Conservation (phyloP, 2,113 vertebrate genomes). For the Gadus chalcogrammus region DNA sequence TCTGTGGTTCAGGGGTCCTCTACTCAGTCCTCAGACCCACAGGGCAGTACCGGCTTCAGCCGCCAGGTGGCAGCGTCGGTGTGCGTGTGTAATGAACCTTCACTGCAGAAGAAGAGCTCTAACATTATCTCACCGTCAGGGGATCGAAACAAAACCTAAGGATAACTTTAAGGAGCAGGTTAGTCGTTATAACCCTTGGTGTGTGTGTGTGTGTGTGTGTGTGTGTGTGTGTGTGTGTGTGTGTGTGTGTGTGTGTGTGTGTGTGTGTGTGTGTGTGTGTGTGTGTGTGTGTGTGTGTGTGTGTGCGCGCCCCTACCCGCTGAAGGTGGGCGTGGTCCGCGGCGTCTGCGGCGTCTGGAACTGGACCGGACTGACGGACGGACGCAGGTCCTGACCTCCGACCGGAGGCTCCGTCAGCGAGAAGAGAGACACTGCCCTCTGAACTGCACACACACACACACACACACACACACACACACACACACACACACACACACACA, state of each 20-base stretch:
- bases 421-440: constrained; percentile 86
- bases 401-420: constrained; percentile 77
- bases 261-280: constrained; percentile 3
- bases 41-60: background rate
- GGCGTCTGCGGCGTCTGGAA: constrained; percentile 81
- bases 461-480: too few relatives aligned
- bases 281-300: background rate
- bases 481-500: too few relatives aligned
- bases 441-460: constrained; percentile 67
- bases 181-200: too few relatives aligned
- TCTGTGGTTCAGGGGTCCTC: too few relatives aligned
- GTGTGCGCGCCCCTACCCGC: constrained; percentile 49
- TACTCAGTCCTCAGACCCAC: too few relatives aligned
- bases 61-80: constrained; percentile 41
- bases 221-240: background rate
- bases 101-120: too few relatives aligned
- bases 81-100: too few relatives aligned
- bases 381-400: constrained; percentile 69
- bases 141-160: too few relatives aligned
- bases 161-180: too few relatives aligned
- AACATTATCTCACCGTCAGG: too few relatives aligned
- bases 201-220: constrained; percentile 2
- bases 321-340: constrained; percentile 82
- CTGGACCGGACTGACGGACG: constrained; percentile 73
- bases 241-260: constrained; percentile 6